Base-by-base conservation (phyloP, 2,888 invertebrate species). In the Pogonocherus hispidulus region DNA sequence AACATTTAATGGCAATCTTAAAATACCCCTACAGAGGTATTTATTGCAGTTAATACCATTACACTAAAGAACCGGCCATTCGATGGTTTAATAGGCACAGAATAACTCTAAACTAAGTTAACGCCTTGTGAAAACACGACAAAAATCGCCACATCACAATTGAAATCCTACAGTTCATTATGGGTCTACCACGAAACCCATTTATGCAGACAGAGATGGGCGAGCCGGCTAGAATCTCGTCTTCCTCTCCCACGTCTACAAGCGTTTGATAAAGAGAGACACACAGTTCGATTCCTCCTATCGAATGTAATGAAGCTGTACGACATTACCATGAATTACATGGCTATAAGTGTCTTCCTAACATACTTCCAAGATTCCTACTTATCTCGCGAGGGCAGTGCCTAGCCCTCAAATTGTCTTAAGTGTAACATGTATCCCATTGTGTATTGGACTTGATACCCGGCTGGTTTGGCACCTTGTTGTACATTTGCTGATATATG, bases 251-350 rank as follows among this genome's bases (percentile, higher is more conserved):
- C 4, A 14, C 49, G 8, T 52, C 32, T 9, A 9, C 32, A 27
- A 1, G 23, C 54, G 14, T 16, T 22, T 9, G 64, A 47, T 6
- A 44, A 41, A 55, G 18, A 63, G 66, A 66, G 76, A 76, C 51
- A 70, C 63, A 69, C 62, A 66, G 63, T 64, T 65, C 69, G 52
- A 74, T 74, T 72, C 65, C 75, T 63, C 55, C 69, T 66, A 77
- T 76, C 76, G 76, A 74, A 78, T 77, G 79, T 81, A 83, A 83
- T 83, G 82, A 83, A 82, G 83, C 81, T 78, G 82, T 82, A 81
- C 75, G 76, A 82, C 83, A 82, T 83, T 83, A 83, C 80, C 80
- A 82, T 83, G 81, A 84, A 82, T 84, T 83, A 83, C 82, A 83
- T 76, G 80, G 79, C 81, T 78, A 82, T 83, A 82, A 82, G 82